Evolutionary conservation across 2,888 invertebrate genomes (phyloP).

Genomic region (Leptopterna dolabrata): DNA sequence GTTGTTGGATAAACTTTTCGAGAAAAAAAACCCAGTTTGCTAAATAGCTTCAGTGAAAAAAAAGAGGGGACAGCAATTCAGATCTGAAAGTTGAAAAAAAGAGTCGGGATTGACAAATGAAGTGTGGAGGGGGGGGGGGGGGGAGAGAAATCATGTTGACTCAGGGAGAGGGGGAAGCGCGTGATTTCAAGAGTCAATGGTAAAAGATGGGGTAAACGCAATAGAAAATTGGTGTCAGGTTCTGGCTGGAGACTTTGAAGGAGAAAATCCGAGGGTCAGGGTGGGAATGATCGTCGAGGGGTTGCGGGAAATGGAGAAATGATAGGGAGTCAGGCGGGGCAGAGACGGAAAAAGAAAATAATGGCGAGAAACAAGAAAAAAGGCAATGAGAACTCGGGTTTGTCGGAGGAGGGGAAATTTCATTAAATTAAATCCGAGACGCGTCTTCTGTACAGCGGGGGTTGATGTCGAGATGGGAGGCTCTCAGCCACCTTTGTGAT

Average conservation of each 20-base stretch:
- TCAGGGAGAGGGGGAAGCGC: slow-evolving; percentile 14
- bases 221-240: slow-evolving; percentile 47
- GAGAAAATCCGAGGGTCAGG: neutral
- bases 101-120: slow-evolving; percentile 36
- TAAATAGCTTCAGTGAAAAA: neutral
- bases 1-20: neutral
- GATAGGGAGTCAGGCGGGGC: neutral
- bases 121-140: slow-evolving; percentile 15
- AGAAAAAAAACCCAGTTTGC: neutral
- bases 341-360: neutral
- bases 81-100: slow-evolving; percentile 1
- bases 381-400: neutral
- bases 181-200: neutral
- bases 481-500: slow-evolving; percentile 6
- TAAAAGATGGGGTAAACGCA: slow-evolving; percentile 31
- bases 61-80: neutral
- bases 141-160: slow-evolving; percentile 35
- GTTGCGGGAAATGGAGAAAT: slow-evolving; percentile 9
- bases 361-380: slow-evolving; percentile 18
- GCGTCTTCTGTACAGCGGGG: neutral
- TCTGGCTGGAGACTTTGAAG: neutral
- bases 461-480: slow-evolving; percentile 2
- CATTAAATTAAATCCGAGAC: slow-evolving; percentile 47
- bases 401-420: neutral
- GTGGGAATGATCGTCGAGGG: neutral